phyloP scores from a whole-genome alignment of 2,113 vertebrate genomes.

The Phyllostomus hastatus region DNA sequence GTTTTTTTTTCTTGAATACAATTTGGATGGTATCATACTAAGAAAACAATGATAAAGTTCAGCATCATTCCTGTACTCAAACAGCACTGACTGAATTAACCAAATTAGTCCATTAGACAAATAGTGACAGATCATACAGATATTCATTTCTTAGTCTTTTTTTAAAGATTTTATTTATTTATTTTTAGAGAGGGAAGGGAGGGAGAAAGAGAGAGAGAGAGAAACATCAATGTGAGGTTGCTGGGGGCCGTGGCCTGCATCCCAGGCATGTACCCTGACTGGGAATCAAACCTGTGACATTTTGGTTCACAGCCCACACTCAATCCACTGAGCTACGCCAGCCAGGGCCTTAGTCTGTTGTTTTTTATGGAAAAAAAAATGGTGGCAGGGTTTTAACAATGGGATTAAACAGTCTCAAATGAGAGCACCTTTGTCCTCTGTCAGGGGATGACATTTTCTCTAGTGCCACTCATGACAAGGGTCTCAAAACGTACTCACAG shows the following conservation, averaged over 20 bases:
- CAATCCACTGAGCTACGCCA: too few relatives aligned
- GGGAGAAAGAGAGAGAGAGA: too few relatives aligned
- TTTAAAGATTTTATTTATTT: too few relatives aligned
- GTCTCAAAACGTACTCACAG: neutral
- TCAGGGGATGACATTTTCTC: neutral
- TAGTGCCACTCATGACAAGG: neutral
- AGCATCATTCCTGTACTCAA: neutral
- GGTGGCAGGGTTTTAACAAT: neutral
- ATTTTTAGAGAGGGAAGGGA: too few relatives aligned
- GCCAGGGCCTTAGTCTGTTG: neutral
- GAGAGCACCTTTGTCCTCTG: neutral
- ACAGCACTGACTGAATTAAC: neutral
- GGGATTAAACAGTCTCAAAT: neutral
- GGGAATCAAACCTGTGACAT: too few relatives aligned
- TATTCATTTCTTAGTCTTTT: neutral
- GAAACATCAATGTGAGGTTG: too few relatives aligned
- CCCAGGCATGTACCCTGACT: too few relatives aligned
- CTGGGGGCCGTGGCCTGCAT: too few relatives aligned
- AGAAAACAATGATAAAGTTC: neutral
- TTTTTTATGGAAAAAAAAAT: neutral
- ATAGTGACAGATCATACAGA: neutral
- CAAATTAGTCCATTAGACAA: neutral
- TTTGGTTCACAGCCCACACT: too few relatives aligned
- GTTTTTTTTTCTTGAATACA: neutral
- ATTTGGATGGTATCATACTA: neutral